Conservation (phyloP, 2,113 vertebrate species). For the Gallinago media region DNA sequence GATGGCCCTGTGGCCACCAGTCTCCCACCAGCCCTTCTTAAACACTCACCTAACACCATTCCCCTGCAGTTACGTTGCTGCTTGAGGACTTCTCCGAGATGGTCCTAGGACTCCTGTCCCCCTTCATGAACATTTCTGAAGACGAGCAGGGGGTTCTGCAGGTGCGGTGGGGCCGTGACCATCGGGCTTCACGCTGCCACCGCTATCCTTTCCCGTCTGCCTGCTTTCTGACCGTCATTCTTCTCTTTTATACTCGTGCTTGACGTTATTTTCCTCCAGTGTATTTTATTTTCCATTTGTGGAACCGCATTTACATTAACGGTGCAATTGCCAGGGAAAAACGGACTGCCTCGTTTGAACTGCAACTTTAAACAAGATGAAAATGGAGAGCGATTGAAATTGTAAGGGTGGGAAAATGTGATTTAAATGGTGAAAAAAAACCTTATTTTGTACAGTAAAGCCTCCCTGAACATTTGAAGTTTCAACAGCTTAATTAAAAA, state of each 20-base stretch:
- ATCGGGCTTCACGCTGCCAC: neutral
- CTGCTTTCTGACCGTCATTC: slow-evolving; percentile 14
- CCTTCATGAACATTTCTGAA: neutral
- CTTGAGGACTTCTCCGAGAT: neutral
- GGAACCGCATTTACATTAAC: slow-evolving; percentile 41
- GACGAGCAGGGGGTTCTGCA: neutral
- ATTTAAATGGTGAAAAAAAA: neutral
- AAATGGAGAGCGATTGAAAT: neutral
- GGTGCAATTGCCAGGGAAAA: neutral
- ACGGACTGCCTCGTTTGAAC: neutral
- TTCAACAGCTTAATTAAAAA: neutral
- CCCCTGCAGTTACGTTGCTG: neutral
- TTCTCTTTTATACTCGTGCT: slow-evolving; percentile 19
- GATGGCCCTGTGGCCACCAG: neutral
- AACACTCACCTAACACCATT: rapidly evolving
- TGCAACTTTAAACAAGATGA: slow-evolving; percentile 24
- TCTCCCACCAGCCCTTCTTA: neutral
- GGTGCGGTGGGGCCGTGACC: neutral
- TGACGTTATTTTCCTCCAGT: slow-evolving; percentile 50
- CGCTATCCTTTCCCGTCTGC: neutral
- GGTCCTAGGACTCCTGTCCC: neutral
- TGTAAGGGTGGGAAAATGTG: neutral
- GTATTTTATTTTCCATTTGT: slow-evolving; percentile 64
- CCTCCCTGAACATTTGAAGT: neutral
- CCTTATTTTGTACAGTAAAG: neutral